A percentile compares a stretch with the other conserved stretches of the same genome.
Evolutionary conservation across 2,888 invertebrate genomes (phyloP).

Genomic region (Troides helena): DNA sequence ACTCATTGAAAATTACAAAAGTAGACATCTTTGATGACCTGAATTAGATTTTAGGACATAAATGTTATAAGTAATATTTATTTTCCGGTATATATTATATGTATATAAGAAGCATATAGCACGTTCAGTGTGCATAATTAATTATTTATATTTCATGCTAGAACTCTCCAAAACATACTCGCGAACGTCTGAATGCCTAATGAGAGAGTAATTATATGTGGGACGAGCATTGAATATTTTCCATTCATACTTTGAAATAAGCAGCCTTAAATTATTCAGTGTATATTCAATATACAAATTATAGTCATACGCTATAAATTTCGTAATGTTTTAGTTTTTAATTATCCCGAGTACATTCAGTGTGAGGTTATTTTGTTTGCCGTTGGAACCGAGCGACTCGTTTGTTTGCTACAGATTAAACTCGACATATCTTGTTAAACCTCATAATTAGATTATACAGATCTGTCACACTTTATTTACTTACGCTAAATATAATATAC

Average conservation of each 20-base stretch:
- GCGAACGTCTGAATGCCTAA: constrained; percentile 4
- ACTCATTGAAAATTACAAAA: too few relatives aligned
- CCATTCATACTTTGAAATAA: neutral
- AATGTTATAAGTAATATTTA: too few relatives aligned
- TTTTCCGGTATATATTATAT: too few relatives aligned
- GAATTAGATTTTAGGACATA: too few relatives aligned
- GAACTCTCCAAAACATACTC: constrained; percentile 1
- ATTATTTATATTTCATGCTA: constrained; percentile 2
- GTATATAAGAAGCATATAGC: neutral
- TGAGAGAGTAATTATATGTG: constrained; percentile 4
- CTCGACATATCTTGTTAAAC: constrained; percentile 4
- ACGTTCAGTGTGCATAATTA: neutral
- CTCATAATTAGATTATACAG: constrained; percentile 11
- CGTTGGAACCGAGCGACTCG: neutral
- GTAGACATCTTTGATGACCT: too few relatives aligned
- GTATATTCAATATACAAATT: constrained; percentile 4
- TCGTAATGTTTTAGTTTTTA: neutral
- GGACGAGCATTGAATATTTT: constrained; percentile 4
- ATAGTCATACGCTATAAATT: neutral
- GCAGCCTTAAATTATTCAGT: neutral
- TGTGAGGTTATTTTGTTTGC: neutral
- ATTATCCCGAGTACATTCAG: neutral
- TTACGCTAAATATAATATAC: neutral
- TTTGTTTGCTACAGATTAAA: constrained; percentile 3
- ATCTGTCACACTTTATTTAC: constrained; percentile 1